Base-by-base conservation (phyloP, 2,113 vertebrate genomes). In the Alouatta palliata region DNA sequence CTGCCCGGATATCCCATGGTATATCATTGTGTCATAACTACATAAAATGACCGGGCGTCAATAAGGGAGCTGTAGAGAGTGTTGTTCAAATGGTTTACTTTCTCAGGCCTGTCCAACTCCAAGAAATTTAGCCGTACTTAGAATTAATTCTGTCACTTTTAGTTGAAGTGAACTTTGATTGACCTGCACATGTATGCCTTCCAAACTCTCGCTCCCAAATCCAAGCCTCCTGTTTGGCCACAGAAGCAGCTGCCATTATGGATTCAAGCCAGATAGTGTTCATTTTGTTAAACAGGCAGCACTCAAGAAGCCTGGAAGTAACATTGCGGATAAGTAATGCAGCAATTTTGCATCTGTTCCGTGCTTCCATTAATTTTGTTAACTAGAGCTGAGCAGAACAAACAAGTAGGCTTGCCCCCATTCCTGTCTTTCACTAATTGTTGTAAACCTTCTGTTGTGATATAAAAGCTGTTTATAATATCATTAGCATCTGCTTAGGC, bases 301-400 rank as follows among this genome's bases (percentile, higher is more conserved):
- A 2, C 87, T 98, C 54, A 87, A 97, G 73, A 91, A 97, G 94
- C 96, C 96, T 61, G 73, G 66, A 96, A 96, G 90, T 95, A 97
- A 52, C 97, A 37, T 45, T 66, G 80, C 92, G 87, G 76, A 97
- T 97, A 98, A 70, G 95, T 94, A 96, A 92, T 35, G 56, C 79
- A 94, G 91, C 93, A 92, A 92, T 98, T 97, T 89, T 90, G 95
- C 96, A 87, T 98, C 96, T 97, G 94, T 98, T 97, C 95, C 9
- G 2, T 61, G 81, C 75, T 96, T 79, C 90, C 94, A 96, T 97
- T 98, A 94, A 97, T 98, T 98, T 98, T 97, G 95, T 97, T 97
- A 97, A 97, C 97, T 94, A 96, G 90, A 91, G 64, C 94, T 94
- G 47, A 89, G 35, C 90, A 95, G 94, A 97, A 85, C 93, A 92